Evolutionary conservation across 1,140 invertebrate species (phyloP).

Genomic region (Copidosoma floridanum): DNA sequence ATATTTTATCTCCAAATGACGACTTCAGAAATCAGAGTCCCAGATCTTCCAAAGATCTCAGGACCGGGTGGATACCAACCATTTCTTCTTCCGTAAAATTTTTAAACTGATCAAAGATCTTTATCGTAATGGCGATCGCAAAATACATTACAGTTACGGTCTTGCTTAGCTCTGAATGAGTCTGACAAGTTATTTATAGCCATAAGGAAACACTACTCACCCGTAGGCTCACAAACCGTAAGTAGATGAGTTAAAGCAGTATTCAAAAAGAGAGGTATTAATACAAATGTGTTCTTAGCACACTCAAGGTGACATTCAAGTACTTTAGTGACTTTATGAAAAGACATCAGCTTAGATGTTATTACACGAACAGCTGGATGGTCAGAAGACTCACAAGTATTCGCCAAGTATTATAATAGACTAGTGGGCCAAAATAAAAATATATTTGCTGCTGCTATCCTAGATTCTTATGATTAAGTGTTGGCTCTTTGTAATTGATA

Average conservation of each 20-base stretch:
- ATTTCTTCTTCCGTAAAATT: neutral
- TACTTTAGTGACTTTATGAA: neutral
- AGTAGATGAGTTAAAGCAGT: neutral
- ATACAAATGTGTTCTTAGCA: neutral
- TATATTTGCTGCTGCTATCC: neutral
- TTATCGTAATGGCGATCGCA: neutral
- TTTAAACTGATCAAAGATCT: neutral
- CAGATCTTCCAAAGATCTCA: neutral
- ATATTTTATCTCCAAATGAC: neutral
- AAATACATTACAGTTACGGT: neutral
- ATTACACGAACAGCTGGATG: neutral
- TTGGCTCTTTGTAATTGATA: too few species aligned
- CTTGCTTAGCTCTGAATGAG: neutral
- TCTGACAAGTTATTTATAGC: neutral
- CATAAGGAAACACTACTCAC: neutral
- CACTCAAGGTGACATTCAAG: neutral
- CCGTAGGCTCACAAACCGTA: neutral
- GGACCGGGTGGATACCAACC: neutral
- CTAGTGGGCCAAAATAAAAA: neutral
- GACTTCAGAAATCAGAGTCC: neutral
- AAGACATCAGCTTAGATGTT: neutral
- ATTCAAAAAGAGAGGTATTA: neutral
- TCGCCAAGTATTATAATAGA: neutral
- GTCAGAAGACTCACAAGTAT: neutral
- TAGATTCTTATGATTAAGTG: too few species aligned